Evolutionary conservation across 1,140 invertebrate species (phyloP).

Genomic region (Prorops nasuta): DNA sequence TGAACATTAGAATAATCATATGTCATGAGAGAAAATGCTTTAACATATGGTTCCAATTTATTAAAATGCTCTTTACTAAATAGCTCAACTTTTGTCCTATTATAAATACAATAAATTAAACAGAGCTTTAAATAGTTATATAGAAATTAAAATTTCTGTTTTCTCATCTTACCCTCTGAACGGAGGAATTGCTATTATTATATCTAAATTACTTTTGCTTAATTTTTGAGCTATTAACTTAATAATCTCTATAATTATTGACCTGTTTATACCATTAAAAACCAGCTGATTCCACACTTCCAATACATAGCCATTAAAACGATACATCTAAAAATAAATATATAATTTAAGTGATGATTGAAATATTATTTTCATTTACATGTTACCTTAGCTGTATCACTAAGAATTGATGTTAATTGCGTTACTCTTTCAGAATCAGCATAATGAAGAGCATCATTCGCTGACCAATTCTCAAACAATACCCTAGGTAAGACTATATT

Average conservation of each 20-base stretch:
- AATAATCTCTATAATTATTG: constrained; percentile 64
- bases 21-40: constrained; percentile 90
- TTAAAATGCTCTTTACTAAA: constrained; percentile 79
- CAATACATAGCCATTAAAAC: constrained; percentile 84
- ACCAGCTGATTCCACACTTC: constrained; percentile 85
- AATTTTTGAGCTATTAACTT: constrained; percentile 61
- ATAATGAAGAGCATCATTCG: constrained; percentile 65
- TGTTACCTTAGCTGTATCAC: constrained; percentile 61
- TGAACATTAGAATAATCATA: constrained; percentile 89
- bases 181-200: constrained; percentile 85
- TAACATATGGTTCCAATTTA: constrained; percentile 71
- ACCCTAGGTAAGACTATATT: constrained; percentile 82
- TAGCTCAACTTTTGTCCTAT: constrained; percentile 60
- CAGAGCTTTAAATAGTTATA: not conserved
- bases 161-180: constrained; percentile 60
- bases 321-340: constrained; percentile 50
- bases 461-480: constrained; percentile 83
- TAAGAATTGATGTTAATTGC: constrained; percentile 62
- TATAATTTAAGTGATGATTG: not conserved
- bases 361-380: not conserved
- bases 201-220: constrained; percentile 59
- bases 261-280: constrained; percentile 63
- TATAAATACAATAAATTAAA: constrained; percentile 7
- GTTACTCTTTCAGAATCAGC: constrained; percentile 58
- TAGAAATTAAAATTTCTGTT: not conserved